Conservation (phyloP, 2,797 vertebrate species). For the Lacerta bilineata region DNA sequence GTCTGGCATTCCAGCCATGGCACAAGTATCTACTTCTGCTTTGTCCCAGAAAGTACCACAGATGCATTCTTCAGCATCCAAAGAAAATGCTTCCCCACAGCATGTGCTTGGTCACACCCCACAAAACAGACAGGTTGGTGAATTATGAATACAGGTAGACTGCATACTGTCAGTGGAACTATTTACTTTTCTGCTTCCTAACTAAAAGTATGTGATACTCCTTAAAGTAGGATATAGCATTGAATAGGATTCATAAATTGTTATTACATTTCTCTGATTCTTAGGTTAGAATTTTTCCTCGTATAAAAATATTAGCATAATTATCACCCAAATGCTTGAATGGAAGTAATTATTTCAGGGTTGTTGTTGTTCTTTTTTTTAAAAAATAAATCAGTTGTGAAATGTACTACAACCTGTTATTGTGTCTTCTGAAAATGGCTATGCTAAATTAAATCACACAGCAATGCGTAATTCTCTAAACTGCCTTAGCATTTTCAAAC, state of each 20-base stretch:
- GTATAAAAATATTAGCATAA: not conserved
- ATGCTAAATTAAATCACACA: not conserved
- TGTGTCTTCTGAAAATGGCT: not conserved
- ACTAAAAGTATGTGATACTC: not conserved
- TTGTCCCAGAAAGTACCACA: constrained; percentile 80
- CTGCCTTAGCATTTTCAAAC: too few relatives aligned
- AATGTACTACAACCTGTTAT: not conserved
- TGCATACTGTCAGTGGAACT: constrained; percentile 11
- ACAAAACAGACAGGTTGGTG: constrained; percentile 87
- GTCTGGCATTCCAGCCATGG: constrained; percentile 82
- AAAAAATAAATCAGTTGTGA: too few relatives aligned
- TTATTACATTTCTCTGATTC: not conserved
- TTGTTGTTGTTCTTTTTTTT: too few relatives aligned
- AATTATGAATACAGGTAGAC: constrained; percentile 19
- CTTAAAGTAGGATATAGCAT: not conserved
- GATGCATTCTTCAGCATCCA: constrained; percentile 78
- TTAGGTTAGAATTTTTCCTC: not conserved
- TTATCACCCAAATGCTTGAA: not conserved
- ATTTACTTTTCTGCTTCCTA: not conserved
- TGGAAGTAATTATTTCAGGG: not conserved
- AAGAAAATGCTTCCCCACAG: constrained; percentile 80
- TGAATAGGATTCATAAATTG: not conserved
- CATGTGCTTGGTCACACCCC: constrained; percentile 80
- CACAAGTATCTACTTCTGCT: constrained; percentile 80
- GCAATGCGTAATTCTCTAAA: not conserved